Conservation (phyloP, 2,888 invertebrate species). For the Eumerus sabulonum region DNA sequence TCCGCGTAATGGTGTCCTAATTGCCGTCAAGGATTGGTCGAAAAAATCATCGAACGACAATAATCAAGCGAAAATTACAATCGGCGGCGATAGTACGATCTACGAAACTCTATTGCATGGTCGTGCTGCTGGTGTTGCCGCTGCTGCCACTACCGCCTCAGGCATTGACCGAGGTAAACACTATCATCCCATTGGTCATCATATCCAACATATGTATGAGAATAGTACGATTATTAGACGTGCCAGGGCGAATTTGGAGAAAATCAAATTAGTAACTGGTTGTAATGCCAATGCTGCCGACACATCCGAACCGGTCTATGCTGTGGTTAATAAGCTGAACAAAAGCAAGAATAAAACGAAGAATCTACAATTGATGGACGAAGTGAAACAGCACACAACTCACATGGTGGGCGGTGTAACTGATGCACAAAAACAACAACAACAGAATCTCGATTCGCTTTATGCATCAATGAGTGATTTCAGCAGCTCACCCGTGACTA, state of each 20-base stretch:
- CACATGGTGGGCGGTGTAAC: constrained; percentile 48
- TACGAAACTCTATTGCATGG: constrained; percentile 70
- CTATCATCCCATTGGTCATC: constrained; percentile 61
- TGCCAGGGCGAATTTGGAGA: constrained; percentile 65
- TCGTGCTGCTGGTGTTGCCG: constrained; percentile 40
- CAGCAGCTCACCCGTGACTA: constrained; percentile 70
- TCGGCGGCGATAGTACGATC: constrained; percentile 49
- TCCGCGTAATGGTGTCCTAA: constrained; percentile 81
- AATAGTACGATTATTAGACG: constrained; percentile 75
- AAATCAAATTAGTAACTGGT: constrained; percentile 54
- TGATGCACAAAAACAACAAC: constrained; percentile 41
- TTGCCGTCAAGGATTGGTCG: constrained; percentile 84
- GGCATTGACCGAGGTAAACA: constrained; percentile 44
- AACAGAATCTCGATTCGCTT: constrained; percentile 61
- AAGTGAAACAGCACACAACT: constrained; percentile 43
- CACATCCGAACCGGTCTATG: constrained; percentile 76
- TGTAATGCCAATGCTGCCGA: constrained; percentile 49
- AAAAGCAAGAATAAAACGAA: constrained; percentile 78
- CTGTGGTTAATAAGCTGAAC: constrained; percentile 79
- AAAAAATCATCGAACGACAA: constrained; percentile 74
- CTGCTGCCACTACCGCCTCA: constrained; percentile 18
- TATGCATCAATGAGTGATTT: constrained; percentile 70
- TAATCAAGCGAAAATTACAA: constrained; percentile 49
- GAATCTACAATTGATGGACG: constrained; percentile 70
- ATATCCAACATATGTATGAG: constrained; percentile 74